Base-by-base conservation (phyloP, 2,797 vertebrate species). In the Lithobates sylvaticus region DNA sequence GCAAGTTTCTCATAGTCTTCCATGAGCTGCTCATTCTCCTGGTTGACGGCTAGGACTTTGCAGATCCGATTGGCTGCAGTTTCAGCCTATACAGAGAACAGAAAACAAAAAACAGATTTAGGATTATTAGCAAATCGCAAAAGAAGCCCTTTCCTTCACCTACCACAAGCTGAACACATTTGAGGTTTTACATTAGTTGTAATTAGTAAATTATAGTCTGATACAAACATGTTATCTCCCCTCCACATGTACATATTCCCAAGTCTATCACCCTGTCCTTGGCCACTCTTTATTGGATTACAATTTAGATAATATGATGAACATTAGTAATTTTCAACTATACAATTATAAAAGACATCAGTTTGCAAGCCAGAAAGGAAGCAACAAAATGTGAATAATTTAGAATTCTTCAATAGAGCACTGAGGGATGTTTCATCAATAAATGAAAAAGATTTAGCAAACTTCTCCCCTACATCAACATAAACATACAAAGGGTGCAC, bases 21-120 rank as follows among this genome's bases (percentile, higher is more conserved):
- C 98, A 99, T 99, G 88, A 99, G 96, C 93, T 99, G 97, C 88
- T 99, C 98, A 0, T 99, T 99, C 94, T 99, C 98, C 90, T 99
- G 98, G 94, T 99, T 99, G 89, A 99, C 97, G 23, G 97, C 98
- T 94, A 99, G 93, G 89, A 99, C 98, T 92, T 99, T 99, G 95
- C 97, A 99, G 95, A 99, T 99, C 88, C 98, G 96, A 94, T 99
- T 99, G 91, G 98, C 98, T 88, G 98, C 98, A 13, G 98, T 99
- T 93, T 99, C 98, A 21, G 98, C 98, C 98, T 99, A 91, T 86
- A 88, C 36, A 86, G 88, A 89, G 91, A 90, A 76, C 78, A 89
- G 16, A 54, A 54, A 78, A 87, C 18, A 10, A 3, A 10, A 3
- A 64, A 4, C 3, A 8, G 65, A 21, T 23, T 61, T 23, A 61